These are phyloP conservation scores for Psittacula echo DNA, from an alignment of 2,797 vertebrate species.

Conservation along the genomic window DNA sequence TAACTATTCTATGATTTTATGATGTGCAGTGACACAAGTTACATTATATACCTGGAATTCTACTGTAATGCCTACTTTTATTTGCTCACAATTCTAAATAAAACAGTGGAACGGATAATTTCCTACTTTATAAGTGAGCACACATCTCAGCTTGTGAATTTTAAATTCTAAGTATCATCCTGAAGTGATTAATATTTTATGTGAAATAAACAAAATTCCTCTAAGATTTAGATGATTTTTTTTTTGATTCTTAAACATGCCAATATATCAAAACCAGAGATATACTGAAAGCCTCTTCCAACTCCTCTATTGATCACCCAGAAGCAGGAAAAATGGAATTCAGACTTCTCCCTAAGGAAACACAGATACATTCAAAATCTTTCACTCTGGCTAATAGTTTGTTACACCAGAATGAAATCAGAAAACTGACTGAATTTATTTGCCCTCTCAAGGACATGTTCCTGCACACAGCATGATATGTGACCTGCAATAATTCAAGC, in stretches of 20 bases:
- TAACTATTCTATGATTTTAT: not conserved
- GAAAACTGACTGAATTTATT: constrained; percentile 32
- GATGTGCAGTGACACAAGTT: not conserved
- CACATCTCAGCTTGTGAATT: not conserved
- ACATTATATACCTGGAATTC: not conserved
- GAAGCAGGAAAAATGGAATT: constrained; percentile 18
- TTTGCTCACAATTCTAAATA: not conserved
- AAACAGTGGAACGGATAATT: not conserved
- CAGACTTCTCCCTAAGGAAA: not conserved
- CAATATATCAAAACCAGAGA: not conserved
- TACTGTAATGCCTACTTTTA: not conserved
- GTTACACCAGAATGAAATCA: not conserved
- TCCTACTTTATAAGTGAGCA: not conserved
- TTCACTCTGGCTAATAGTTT: not conserved
- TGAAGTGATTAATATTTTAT: not conserved
- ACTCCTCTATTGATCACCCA: not conserved
- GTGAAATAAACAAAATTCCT: not conserved
- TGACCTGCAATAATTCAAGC: constrained; percentile 35
- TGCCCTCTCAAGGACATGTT: constrained; percentile 15
- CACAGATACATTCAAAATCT: not conserved
- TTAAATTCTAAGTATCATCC: not conserved
- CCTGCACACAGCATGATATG: not conserved
- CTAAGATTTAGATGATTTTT: not conserved
- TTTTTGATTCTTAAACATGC: not conserved
- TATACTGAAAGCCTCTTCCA: not conserved